Evolutionary conservation across 2,113 vertebrate genomes (phyloP).

Genomic region (Pardalotus punctatus): DNA sequence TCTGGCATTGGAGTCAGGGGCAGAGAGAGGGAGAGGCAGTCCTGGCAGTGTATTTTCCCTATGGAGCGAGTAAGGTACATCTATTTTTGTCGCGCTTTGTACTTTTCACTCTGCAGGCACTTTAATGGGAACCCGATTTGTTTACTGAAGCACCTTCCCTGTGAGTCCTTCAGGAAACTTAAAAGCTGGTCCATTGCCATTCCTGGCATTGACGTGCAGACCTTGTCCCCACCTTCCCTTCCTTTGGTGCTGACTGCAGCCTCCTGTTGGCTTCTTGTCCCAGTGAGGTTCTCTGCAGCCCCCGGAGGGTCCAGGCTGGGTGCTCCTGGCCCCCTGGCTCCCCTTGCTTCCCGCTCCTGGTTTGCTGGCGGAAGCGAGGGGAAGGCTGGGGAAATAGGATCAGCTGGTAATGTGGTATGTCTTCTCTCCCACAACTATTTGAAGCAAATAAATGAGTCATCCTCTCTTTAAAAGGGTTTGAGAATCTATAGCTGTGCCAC

Average conservation of each 20-base stretch:
- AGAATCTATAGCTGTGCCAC: slow-evolving; percentile 54
- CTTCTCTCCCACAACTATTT: slow-evolving; percentile 71
- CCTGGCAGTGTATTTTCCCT: not conserved
- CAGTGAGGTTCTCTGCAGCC: not conserved
- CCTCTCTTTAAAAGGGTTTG: slow-evolving; percentile 39
- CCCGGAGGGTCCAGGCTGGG: not conserved
- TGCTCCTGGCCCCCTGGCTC: not conserved
- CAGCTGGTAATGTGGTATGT: slow-evolving; percentile 86
- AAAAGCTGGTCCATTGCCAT: slow-evolving; percentile 70
- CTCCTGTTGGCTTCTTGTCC: not conserved
- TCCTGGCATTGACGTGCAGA: not conserved
- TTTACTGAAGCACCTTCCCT: slow-evolving; percentile 85
- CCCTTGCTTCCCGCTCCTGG: not conserved
- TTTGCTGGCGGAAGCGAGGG: slow-evolving; percentile 29
- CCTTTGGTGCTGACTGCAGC: not conserved
- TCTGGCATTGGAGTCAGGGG: not conserved
- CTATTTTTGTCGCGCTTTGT: slow-evolving; percentile 52
- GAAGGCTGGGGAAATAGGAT: slow-evolving; percentile 81
- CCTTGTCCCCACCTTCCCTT: slow-evolving; percentile 7
- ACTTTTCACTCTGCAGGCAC: slow-evolving; percentile 37
- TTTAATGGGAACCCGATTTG: slow-evolving; percentile 65
- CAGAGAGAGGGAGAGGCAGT: slow-evolving; percentile 13
- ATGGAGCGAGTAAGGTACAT: slow-evolving; percentile 1
- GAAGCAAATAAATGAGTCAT: slow-evolving; percentile 72
- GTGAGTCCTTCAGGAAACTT: slow-evolving; percentile 80